These are phyloP conservation scores for Canis aureus DNA, from an alignment of 2,113 vertebrate genomes.

Conservation along the genomic window DNA sequence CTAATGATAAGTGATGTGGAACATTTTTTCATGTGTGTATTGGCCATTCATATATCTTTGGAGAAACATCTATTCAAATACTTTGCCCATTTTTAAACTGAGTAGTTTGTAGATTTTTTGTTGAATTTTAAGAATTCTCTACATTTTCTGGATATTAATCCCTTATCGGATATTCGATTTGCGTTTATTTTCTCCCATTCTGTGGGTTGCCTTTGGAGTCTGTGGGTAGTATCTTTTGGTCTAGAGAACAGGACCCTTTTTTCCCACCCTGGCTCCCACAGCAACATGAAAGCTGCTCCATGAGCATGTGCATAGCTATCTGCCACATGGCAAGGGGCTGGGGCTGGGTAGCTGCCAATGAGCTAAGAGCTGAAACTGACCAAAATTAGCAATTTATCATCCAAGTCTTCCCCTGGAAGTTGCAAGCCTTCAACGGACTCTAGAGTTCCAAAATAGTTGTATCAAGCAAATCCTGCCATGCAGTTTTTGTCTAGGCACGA, in stretches of 20 bases:
- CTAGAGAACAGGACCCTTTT: neutral
- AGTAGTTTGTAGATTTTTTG: neutral
- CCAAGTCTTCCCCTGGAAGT: neutral
- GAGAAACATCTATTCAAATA: neutral
- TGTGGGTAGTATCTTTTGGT: neutral
- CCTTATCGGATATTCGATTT: neutral
- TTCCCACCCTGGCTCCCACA: neutral
- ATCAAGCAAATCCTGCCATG: neutral
- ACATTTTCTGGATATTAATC: neutral
- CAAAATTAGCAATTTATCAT: neutral
- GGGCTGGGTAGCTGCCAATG: neutral
- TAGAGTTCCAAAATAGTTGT: neutral
- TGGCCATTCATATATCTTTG: neutral
- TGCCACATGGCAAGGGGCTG: neutral
- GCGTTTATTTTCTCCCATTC: neutral
- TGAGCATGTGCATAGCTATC: neutral
- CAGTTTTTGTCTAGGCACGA: neutral
- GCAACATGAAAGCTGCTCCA: neutral
- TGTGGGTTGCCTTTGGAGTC: neutral
- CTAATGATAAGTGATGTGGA: neutral
- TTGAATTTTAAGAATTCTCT: neutral
- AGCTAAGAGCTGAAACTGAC: neutral
- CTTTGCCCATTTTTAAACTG: neutral
- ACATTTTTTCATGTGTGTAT: neutral
- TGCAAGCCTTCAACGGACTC: neutral